Evolutionary conservation across 2,888 invertebrate species (phyloP), one percentile per base, ranked within the genome.

Genomic region (Melipona beecheii): DNA sequence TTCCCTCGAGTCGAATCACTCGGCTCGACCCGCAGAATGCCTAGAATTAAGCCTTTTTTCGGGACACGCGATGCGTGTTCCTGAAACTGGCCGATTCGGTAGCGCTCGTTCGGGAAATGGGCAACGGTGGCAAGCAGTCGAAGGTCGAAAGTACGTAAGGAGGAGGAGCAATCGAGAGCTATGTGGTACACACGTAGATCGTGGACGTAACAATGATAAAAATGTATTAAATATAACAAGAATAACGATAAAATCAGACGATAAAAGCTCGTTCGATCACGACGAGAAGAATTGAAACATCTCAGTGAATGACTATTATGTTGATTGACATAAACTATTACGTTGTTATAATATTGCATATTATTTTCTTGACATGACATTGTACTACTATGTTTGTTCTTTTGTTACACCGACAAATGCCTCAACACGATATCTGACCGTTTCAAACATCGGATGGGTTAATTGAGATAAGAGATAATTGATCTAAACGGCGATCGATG

Each of bases 41-140:
- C 84, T 87, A 87, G 86, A 83, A 89, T 89, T 89, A 88, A 89
- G 90, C 87, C 85, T 89, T 89, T 89, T 83, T 60, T 82, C 78
- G 75, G 77, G 82, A 87, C 78, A 88, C 88, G 84, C 78, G 84
- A 86, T 86, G 75, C 71, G 77, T 75, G 86, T 81, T 70, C 71
- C 52, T 66, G 62, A 50, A 60, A 71, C 43, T 58, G 82, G 74
- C 50, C 62, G 75, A 82, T 83, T 66, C 82, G 81, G 82, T 83
- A 81, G 81, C 75, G 81, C 50, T 27, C 56, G 54, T 50, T 56
- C 27, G 65, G 36, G 60, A 43, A 71, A n/a, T 1, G 69, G 19
- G 75, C 9, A 66, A 49, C 9, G 21, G 9, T 54, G 9, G 43
- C 11, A 43, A 43, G 9, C 9, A 19, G 69, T 36, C 4, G n/a